Base-by-base conservation (phyloP, 2,113 vertebrate genomes). In the Catharus fuscescens region DNA sequence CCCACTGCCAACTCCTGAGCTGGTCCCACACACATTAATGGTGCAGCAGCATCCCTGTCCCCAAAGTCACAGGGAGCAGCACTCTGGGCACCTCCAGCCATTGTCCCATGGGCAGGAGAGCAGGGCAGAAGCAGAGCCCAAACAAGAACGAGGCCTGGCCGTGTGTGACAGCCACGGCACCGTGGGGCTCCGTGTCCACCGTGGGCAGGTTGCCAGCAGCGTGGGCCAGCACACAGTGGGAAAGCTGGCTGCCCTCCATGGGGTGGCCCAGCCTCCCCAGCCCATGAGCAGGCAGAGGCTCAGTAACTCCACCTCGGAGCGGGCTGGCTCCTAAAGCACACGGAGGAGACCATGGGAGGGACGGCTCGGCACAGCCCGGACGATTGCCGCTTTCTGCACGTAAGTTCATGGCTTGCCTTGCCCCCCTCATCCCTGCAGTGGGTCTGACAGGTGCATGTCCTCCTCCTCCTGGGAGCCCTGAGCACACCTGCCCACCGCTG, bases 221-320 rank as follows among this genome's bases (percentile, higher is more conserved):
- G 3, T 14, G 72, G 76, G 76, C 18, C 19, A 15, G 62, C 36
- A 44, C 21, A 0, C 87, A 10, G 62, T 9, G 24, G 88, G 40
- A 42, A 38, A 44, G 66, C 91, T 53, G 92, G 72, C 80, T 26
- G 86, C 1, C 81, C 54, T n/a, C 19, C 20, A 4, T 0, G 36
- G 91, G 92, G 69, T 3, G 65, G 86, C 79, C 74, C 90, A 86
- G 87, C 95, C 93, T 71, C 94, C 96, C 86, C 95, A 1, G 89
- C 64, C 45, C 91, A 44, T 87, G 87, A 94, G 96, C 95, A 95
- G 95, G 88, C 90, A 45, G 89, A 95, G 93, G 84, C 72, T 82
- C 86, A 18, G 45, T 73, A 90, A 93, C 97, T 98, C 97, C 97
- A 97, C 97, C 97, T 97, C 96, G 81, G 90, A 96, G 96, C 92